Base-by-base conservation (phyloP, 92 coral and sea anemone species). In the Porites evermanni region DNA sequence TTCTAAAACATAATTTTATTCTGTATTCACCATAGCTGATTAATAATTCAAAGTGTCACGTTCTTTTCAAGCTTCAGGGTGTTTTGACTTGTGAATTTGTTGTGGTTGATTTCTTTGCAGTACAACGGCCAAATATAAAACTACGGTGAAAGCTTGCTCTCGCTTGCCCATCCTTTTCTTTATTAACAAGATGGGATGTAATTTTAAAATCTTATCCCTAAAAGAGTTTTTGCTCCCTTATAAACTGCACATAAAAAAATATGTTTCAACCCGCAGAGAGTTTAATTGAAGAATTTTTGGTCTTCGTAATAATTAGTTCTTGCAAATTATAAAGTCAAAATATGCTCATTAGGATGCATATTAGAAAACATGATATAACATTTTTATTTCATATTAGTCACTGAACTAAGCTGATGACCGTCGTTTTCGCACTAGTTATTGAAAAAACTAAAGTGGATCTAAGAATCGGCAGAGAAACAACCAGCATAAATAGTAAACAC, bases 311-410 rank as follows among this genome's bases (percentile, higher is more conserved):
- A 10, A 69, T 69, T 69, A 52, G 73, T 69, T 26, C 38, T 29
- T 29, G 24, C 29, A 69, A 69, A 69, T 69, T 29, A 69, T 13
- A 69, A 69, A 69, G 73, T 69, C 73, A 69, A 69, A 24, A 69
- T 69, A 24, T 12, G 8, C 73, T 69, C 50, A 69, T 69, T 69
- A 69, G 17, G 18, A 69, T 69, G 73, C 73, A 32, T 69, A 69
- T 23, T 52, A 11, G 32, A 69, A 10, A 52, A 69, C 32, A 69
- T 69, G 2, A 26, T 69, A 24, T 69, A 24, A 69, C 51, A 52
- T 8, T 23, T 69, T 18, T 23, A 13, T 69, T 23, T 7, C 1
- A 19, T 18, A 18, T 67, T 10, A 19, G 24, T 26, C 32, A 26
- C 32, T 26, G 32, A 26, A 26, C 32, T 26, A 9, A 54, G 59